Conservation (phyloP, 2,113 vertebrate genomes). For the Hippocampus barbouri region DNA sequence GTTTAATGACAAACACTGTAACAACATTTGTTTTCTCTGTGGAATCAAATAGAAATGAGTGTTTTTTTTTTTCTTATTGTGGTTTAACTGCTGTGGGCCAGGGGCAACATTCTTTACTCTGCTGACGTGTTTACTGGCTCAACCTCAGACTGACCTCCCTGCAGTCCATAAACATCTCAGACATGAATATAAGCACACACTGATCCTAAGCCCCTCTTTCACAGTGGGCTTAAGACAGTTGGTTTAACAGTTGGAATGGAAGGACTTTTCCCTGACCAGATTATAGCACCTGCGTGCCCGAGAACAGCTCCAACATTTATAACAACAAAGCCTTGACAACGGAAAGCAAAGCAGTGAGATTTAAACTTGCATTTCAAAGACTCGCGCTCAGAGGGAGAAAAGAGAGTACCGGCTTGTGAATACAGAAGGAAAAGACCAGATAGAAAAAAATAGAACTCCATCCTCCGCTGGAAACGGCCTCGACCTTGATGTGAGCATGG, state of each 20-base stretch:
- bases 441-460: conserved; percentile 18
- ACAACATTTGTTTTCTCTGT: neutral
- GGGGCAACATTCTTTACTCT: conserved; percentile 27
- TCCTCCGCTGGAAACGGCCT: conserved; percentile 28
- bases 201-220: conserved; percentile 30
- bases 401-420: conserved; percentile 12
- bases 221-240: conserved; percentile 39
- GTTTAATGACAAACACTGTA: neutral
- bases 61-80: neutral
- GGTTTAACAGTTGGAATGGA: conserved; percentile 38
- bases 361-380: conserved; percentile 18
- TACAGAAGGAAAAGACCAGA: conserved; percentile 4
- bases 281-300: conserved; percentile 33
- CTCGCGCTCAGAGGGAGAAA: neutral
- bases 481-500: conserved; percentile 36
- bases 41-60: neutral
- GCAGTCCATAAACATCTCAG: conserved; percentile 48
- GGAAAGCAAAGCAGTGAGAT: conserved; percentile 9
- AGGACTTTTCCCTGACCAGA: conserved; percentile 10
- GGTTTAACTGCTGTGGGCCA: conserved; percentile 30
- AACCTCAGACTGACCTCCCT: conserved; percentile 31
- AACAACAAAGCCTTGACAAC: conserved; percentile 23
- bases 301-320: conserved; percentile 15
- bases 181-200: conserved; percentile 22
- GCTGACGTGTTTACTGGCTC: conserved; percentile 27